Evolutionary conservation across 2,113 vertebrate species (phyloP).

Genomic region (Origma solitaria): DNA sequence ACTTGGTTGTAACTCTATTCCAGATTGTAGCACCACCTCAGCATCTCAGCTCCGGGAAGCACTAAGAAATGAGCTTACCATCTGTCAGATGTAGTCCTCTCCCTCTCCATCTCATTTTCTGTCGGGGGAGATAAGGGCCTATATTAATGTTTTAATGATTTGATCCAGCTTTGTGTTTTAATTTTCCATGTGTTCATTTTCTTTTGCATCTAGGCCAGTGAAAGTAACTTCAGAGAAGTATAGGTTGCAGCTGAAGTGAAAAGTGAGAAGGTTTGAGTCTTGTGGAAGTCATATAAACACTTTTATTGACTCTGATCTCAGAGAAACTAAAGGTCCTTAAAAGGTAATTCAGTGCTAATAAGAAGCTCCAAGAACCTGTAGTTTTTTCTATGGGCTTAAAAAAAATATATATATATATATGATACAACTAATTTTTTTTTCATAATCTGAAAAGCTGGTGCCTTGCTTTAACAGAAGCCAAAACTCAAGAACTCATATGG

Average conservation of each 20-base stretch:
- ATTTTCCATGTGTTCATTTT: not conserved
- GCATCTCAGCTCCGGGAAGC: not conserved
- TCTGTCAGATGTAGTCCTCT: not conserved
- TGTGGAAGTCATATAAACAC: not conserved
- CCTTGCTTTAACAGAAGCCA: not conserved
- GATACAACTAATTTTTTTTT: not conserved
- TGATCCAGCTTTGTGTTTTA: not conserved
- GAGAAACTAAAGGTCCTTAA: not conserved
- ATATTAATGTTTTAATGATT: not conserved
- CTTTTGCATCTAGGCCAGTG: not conserved
- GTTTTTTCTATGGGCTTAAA: not conserved
- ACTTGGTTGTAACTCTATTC: not conserved
- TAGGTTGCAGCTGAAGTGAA: not conserved
- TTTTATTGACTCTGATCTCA: not conserved
- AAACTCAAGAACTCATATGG: not conserved
- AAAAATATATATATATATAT: not conserved
- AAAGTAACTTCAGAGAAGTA: not conserved
- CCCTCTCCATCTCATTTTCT: not conserved
- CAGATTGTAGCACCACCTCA: not conserved
- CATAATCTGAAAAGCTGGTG: not conserved
- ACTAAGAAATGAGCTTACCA: not conserved
- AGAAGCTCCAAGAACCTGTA: not conserved
- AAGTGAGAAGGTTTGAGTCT: not conserved
- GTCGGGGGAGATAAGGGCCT: not conserved
- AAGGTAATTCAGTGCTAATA: not conserved